A percentile compares a stretch with the other conserved stretches of the same genome.
Conservation (phyloP, 2,113 vertebrate genomes). For the Coptodon rendalli region DNA sequence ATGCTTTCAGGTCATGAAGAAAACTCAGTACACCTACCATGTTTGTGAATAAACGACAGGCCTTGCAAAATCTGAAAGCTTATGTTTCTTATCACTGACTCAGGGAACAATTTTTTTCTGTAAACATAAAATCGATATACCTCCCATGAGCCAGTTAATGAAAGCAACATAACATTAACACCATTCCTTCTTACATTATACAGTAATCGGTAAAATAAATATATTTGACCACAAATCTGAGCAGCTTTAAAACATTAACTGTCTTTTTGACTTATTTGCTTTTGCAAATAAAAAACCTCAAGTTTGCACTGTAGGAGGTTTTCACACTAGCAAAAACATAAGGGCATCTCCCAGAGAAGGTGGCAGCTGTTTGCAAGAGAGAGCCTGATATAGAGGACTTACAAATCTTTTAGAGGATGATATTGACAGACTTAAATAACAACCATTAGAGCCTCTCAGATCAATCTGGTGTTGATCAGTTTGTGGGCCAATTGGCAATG, state of each 20-base stretch:
- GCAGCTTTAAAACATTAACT: not conserved
- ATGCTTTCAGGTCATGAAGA: not conserved
- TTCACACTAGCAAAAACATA: not conserved
- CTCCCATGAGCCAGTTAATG: slow-evolving; percentile 8
- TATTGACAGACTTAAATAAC: not conserved
- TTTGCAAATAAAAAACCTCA: not conserved
- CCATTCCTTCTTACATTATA: not conserved
- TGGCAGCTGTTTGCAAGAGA: not conserved
- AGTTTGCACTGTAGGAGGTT: not conserved
- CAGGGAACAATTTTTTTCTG: slow-evolving; percentile 96
- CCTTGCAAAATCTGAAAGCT: slow-evolving; percentile 99
- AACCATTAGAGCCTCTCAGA: not conserved
- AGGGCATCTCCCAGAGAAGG: not conserved
- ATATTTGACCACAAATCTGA: not conserved
- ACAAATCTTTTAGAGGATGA: not conserved
- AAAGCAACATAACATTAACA: not conserved
- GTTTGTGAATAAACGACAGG: slow-evolving; percentile 96
- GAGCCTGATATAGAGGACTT: not conserved
- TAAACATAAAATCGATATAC: slow-evolving; percentile 64
- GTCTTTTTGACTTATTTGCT: not conserved
- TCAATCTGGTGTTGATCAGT: not conserved
- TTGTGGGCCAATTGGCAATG: not conserved
- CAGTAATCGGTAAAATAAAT: not conserved
- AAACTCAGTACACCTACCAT: slow-evolving; percentile 80
- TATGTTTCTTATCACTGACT: slow-evolving; percentile 98